Evolutionary conservation across 2,113 vertebrate species (phyloP).

Genomic region (Antechinus stuartii): DNA sequence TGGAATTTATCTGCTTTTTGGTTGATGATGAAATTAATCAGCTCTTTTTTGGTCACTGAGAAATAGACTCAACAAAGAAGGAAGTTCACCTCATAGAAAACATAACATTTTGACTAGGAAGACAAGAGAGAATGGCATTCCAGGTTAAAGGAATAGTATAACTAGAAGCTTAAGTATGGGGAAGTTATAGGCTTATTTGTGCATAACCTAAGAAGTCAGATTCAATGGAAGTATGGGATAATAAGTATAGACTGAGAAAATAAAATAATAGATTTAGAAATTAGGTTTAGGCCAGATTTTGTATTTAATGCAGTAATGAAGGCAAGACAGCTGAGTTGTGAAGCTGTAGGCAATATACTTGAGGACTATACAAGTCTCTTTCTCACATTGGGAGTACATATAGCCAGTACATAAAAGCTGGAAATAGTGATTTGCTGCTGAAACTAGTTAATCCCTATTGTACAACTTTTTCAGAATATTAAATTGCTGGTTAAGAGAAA

Average conservation of each 20-base stretch:
- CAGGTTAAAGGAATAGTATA: neutral
- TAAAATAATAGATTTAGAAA: neutral
- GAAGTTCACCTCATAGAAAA: neutral
- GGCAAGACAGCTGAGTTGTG: neutral
- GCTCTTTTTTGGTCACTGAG: slow-evolving; percentile 37
- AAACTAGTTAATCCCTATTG: neutral
- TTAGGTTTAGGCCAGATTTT: neutral
- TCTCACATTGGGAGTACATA: neutral
- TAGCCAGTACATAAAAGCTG: neutral
- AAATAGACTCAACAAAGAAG: neutral
- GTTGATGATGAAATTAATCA: slow-evolving; percentile 24
- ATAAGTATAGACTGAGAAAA: neutral
- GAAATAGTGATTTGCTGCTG: neutral
- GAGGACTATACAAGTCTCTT: neutral
- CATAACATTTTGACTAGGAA: neutral
- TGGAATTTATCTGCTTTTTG: slow-evolving; percentile 32
- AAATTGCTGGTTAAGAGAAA: neutral
- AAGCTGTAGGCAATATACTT: neutral
- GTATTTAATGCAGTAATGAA: neutral
- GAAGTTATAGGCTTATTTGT: neutral
- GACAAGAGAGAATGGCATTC: neutral
- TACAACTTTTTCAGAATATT: neutral
- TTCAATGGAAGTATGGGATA: neutral
- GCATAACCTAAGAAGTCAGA: neutral
- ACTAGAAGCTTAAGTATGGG: neutral